Evolutionary conservation across 2,113 vertebrate genomes (phyloP).

Genomic region (Perca fluviatilis): DNA sequence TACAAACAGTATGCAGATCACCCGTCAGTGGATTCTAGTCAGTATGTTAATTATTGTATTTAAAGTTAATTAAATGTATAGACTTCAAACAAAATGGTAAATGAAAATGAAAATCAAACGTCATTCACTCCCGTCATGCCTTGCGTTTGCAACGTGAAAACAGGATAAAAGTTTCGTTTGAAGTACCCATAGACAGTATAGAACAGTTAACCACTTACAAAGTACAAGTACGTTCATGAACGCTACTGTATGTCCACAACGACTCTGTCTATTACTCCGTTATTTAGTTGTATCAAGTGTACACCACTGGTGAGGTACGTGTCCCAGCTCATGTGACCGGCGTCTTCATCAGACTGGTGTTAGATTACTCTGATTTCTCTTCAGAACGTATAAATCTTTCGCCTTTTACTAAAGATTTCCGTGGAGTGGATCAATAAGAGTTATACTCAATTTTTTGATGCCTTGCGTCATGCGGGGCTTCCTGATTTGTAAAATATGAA

Average conservation of each 20-base stretch:
- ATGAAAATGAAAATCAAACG: neutral
- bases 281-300: too few species aligned
- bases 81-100: neutral
- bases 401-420: conserved; percentile 79
- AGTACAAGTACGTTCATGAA: too few species aligned
- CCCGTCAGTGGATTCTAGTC: too few species aligned
- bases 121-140: neutral
- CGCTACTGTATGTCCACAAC: too few species aligned
- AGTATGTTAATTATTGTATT: too few species aligned
- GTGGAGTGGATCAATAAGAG: conserved; percentile 69
- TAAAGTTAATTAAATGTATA: neutral
- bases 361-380: conserved; percentile 14
- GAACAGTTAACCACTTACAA: neutral
- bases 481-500: neutral
- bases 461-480: conserved; percentile 10
- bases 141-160: neutral
- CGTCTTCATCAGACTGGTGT: rapidly evolving
- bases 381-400: conserved; percentile 68
- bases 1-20: neutral
- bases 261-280: too few species aligned
- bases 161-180: too few species aligned
- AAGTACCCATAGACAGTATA: too few species aligned
- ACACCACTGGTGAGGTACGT: too few species aligned
- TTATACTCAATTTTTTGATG: conserved; percentile 61
- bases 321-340: too few species aligned